Conservation (phyloP, 2,888 invertebrate genomes). For the Argyresthia goedartella region DNA sequence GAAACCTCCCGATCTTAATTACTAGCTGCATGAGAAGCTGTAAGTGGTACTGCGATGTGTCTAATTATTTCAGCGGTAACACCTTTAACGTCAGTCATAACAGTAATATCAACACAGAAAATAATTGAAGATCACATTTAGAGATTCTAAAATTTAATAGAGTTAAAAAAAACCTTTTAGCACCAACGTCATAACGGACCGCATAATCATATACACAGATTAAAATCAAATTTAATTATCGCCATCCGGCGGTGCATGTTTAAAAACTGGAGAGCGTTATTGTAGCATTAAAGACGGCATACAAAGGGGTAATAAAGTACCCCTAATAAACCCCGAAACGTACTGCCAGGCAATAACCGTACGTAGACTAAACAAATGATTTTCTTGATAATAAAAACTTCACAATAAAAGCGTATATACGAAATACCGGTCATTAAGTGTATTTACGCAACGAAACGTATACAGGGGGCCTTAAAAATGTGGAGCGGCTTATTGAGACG, state of each 20-base stretch:
- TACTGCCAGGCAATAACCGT: constrained; percentile 57
- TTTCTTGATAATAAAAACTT: constrained; percentile 67
- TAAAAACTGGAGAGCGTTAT: constrained; percentile 39
- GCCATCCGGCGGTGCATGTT: constrained; percentile 37
- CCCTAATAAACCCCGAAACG: constrained; percentile 64
- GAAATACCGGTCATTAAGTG: constrained; percentile 67
- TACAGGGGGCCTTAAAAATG: constrained; percentile 64
- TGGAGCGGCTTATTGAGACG: constrained; percentile 63
- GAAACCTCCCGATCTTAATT: constrained; percentile 28
- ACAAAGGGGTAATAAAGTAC: constrained; percentile 59
- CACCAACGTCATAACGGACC: constrained; percentile 36
- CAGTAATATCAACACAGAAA: constrained; percentile 26
- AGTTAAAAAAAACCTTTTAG: constrained; percentile 31
- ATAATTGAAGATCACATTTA: constrained; percentile 36
- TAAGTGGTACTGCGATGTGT: not conserved
- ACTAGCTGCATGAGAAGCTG: not conserved
- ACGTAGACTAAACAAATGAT: constrained; percentile 69
- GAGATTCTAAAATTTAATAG: constrained; percentile 32
- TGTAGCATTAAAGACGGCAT: constrained; percentile 37
- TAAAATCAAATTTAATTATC: constrained; percentile 56
- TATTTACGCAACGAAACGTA: constrained; percentile 67
- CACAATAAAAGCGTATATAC: constrained; percentile 66
- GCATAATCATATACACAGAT: constrained; percentile 49
- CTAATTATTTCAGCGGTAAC: constrained; percentile 15
- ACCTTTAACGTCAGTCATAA: constrained; percentile 21